Percentiles rank a stretch among this genome's conserved stretches.
Evolutionary conservation across 2,797 vertebrate genomes (phyloP).

Genomic region (Enteromius fasciolatus): DNA sequence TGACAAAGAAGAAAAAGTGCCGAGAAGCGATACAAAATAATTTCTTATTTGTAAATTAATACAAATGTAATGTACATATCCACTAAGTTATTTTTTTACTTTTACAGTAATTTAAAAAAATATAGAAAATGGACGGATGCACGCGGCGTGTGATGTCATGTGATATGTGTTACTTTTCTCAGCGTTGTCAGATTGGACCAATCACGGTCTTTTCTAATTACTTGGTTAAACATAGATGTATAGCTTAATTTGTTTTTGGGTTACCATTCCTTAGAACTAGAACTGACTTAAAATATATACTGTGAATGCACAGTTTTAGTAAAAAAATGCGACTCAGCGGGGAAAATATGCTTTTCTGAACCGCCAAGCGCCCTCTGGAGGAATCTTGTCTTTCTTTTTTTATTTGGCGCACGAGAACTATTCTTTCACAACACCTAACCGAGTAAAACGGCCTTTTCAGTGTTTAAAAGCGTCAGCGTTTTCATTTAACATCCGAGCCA

Average conservation of each 20-base stretch:
- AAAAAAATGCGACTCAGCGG: background rate
- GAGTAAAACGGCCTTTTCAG: background rate
- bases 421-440: background rate
- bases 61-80: background rate
- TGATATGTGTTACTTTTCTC: background rate
- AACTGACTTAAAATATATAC: background rate
- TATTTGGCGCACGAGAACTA: background rate
- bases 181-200: background rate
- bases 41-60: background rate
- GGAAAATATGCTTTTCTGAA: background rate
- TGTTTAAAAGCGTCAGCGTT: constrained; percentile 35
- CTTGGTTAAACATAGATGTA: background rate
- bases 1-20: background rate
- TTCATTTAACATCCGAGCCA: constrained; percentile 14
- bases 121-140: background rate
- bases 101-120: background rate
- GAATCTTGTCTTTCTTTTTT: background rate
- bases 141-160: background rate
- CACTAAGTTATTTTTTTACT: background rate
- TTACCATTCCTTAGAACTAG: background rate
- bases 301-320: background rate
- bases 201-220: background rate
- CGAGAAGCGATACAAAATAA: background rate
- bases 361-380: background rate
- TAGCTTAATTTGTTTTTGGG: background rate